Evolutionary conservation across 2,888 invertebrate genomes (phyloP).

Genomic region (Tipula unca): DNA sequence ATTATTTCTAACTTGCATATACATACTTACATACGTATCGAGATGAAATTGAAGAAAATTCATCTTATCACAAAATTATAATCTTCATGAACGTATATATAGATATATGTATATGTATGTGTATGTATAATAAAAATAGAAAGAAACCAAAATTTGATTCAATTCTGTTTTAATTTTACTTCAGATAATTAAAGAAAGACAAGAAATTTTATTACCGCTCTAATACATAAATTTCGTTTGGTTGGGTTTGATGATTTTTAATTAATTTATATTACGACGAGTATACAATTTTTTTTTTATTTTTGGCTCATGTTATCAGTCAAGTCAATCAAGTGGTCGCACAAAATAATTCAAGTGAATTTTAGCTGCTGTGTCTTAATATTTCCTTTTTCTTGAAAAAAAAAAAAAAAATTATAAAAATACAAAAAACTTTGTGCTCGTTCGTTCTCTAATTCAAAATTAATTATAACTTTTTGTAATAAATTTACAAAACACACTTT

Average conservation of each 20-base stretch:
- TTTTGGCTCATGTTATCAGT: neutral
- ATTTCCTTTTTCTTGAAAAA: neutral
- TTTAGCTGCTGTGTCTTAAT: neutral
- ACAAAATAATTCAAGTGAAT: slow-evolving; percentile 1
- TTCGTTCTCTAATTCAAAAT: neutral
- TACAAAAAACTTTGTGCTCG: neutral
- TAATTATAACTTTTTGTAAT: neutral
- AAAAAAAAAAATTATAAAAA: neutral
- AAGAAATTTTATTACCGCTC: neutral
- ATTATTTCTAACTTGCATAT: neutral
- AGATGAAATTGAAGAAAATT: neutral
- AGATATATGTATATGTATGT: neutral
- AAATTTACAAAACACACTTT: neutral
- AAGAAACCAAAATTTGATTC: neutral
- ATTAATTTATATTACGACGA: neutral
- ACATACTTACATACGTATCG: neutral
- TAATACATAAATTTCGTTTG: neutral
- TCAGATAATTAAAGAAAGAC: slow-evolving; percentile 8
- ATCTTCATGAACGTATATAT: neutral
- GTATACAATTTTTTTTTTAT: neutral
- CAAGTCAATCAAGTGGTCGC: neutral
- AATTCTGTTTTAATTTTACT: slow-evolving; percentile 2
- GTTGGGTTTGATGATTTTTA: neutral
- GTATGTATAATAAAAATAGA: neutral
- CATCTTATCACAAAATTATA: neutral